A percentile compares a stretch with the other conserved stretches of the same genome.
Evolutionary conservation across 2,888 invertebrate genomes (phyloP).

Genomic region (Ceraclea dissimilis): DNA sequence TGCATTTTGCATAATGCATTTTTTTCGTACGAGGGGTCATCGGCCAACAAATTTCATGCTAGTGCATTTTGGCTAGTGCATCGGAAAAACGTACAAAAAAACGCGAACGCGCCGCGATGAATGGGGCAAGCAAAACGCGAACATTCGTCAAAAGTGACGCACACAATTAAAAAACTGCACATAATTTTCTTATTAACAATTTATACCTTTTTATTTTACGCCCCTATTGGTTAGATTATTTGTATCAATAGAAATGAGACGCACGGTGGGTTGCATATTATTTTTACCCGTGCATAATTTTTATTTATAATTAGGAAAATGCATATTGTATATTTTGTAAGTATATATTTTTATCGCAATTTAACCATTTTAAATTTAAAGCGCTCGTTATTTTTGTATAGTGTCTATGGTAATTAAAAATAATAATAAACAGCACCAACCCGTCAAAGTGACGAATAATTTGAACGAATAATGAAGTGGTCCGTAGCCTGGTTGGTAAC

Average conservation of each 20-base stretch:
- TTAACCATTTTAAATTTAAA: not conserved
- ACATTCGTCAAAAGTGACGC: no score
- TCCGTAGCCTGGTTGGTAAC: no score
- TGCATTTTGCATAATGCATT: not conserved
- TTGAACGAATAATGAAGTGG: no score
- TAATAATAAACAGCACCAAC: no score
- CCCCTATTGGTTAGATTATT: no score
- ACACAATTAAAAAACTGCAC: no score
- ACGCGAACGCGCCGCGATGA: not conserved
- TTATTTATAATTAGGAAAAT: slow-evolving; percentile 1
- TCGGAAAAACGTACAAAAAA: slow-evolving; percentile 12
- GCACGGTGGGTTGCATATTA: not conserved
- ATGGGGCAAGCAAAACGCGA: not conserved
- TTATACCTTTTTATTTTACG: no score
- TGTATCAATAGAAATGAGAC: no score
- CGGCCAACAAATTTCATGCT: slow-evolving; percentile 23
- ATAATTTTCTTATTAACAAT: no score
- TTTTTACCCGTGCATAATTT: not conserved
- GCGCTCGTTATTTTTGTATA: not conserved
- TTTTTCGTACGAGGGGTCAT: slow-evolving; percentile 22
- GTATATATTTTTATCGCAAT: not conserved
- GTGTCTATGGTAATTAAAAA: no score
- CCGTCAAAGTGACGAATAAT: no score
- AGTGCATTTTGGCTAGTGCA: slow-evolving; percentile 25
- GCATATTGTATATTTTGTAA: not conserved